Conservation (phyloP, 2,797 vertebrate species). For the Microctenopoma lineatum region DNA sequence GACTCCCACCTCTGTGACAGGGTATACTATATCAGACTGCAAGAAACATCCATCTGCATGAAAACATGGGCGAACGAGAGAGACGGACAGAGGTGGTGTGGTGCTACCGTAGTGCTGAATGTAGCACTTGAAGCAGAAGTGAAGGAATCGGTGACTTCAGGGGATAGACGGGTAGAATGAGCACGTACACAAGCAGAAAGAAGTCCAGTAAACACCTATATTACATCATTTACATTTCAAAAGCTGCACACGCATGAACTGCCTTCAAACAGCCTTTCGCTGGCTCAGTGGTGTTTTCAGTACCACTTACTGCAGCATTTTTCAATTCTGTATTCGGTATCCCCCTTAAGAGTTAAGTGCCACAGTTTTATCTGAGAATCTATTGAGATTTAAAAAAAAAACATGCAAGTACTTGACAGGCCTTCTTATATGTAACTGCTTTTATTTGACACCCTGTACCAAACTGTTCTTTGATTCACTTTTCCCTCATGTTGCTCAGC, state of each 20-base stretch:
- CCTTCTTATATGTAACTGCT: constrained; percentile 12
- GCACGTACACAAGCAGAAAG: not conserved
- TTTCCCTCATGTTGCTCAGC: constrained; percentile 49
- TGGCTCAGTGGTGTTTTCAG: constrained; percentile 21
- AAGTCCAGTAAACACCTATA: not conserved
- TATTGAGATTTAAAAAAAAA: constrained; percentile 7
- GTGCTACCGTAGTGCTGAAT: constrained; percentile 5
- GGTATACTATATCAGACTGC: constrained; percentile 41
- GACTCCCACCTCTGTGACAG: constrained; percentile 79
- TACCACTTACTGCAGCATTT: constrained; percentile 6
- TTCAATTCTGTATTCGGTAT: not conserved
- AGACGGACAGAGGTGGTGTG: not conserved
- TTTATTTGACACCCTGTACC: constrained; percentile 19
- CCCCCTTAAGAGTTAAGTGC: not conserved
- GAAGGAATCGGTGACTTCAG: not conserved
- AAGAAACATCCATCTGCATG: constrained; percentile 30
- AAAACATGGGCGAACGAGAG: constrained; percentile 15
- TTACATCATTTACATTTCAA: constrained; percentile 39
- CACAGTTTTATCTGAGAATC: not conserved
- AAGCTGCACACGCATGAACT: constrained; percentile 5
- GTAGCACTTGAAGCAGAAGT: constrained; percentile 1
- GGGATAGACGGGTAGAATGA: not conserved
- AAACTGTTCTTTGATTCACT: constrained; percentile 60
- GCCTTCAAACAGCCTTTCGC: constrained; percentile 6
- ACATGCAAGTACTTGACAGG: not conserved